Evolutionary conservation across 2,113 vertebrate genomes (phyloP), one percentile per base, ranked within the genome.

Genomic region (Actenoides hombroni): DNA sequence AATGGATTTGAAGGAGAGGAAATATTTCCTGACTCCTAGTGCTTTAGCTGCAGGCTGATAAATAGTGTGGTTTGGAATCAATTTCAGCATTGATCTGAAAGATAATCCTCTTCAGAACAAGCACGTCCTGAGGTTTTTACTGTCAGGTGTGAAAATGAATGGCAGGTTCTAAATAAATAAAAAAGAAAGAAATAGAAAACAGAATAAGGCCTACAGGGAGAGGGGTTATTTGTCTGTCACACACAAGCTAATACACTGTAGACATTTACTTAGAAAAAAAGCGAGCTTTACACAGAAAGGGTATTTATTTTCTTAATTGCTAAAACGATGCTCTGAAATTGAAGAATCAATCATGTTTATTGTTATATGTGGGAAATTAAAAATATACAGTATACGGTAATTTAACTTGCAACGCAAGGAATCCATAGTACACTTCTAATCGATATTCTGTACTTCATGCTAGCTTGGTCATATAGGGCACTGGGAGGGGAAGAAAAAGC

Each of bases 21-120:
- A 97, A 86, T 94, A 94, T 97, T 98, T 98, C 95, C 96, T 97
- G 81, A 83, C 80, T 94, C 83, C 48, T 69, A 90, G 82, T 88
- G 59, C 78, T 95, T 96, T 95, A 93, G 97, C 97, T 97, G 70
- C 83, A 94, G 97, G 98, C 98, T 98, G 98, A 98, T 97, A 97
- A 98, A 98, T 96, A 92, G 96, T 68, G 54, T 96, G 96, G 97
- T 96, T 97, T 95, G 86, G 91, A 98, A 98, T 98, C 98, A 97
- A 97, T 98, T 98, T 98, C 95, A 90, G 75, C 96, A 98, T 98
- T 97, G 98, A 98, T 98, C 98, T 98, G 96, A 97, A 97, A 98
- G 98, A 98, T 98, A 98, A 98, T 98, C 98, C 98, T 98, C 97
- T 98, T 97, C 94, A 95, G 95, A 98, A 97, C 97, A 96, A 82